Evolutionary conservation across 2,797 vertebrate genomes (phyloP), one percentile per base, ranked within the genome.

Genomic region (Phataginus tetradactyla): DNA sequence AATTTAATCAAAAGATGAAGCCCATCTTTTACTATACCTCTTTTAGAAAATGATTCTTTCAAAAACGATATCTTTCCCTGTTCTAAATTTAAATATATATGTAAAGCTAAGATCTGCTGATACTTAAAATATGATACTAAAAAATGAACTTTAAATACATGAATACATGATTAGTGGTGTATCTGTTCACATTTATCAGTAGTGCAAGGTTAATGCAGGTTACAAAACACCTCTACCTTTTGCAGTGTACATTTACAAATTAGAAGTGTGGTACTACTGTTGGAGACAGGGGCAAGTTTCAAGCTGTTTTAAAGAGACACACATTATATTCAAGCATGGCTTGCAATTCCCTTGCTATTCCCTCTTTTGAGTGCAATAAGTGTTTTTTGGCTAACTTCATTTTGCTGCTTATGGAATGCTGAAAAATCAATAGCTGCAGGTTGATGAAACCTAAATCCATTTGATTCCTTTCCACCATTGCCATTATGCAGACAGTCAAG

Each of bases 401-500:
- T 97, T 97, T 61, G 75, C 87, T 96, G 86, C 90, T 95, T 34
- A 5, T 7, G 55, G 75, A 64, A 32, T 92, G 68, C 45, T 95
- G 74, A 84, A 93, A 95, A 95, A 97, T 98, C 93, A 92, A 86
- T 96, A 97, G 84, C 13, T 80, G 91, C 86, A 96, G 80, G 95
- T 96, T 98, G 97, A 96, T 97, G 96, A 97, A 97, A 93, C 68
- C 66, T 90, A 88, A 87, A 96, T 45, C 89, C 94, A 92, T 97
- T 95, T 96, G 93, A 97, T 96, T 97, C 89, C 92, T 96, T 92
- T 94, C 95, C 91, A 92, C 86, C 74, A 84, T 2, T 83, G 89
- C 94, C 90, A 74, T 95, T 95, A 95, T 94, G 95, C 95, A 96
- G 97, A 96, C 97, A 97, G 97, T 92, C 95, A 97, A 97, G 97